These are phyloP conservation scores for Nixonia krombeini DNA, from an alignment of 1,140 invertebrate genomes.

Conservation along the genomic window DNA sequence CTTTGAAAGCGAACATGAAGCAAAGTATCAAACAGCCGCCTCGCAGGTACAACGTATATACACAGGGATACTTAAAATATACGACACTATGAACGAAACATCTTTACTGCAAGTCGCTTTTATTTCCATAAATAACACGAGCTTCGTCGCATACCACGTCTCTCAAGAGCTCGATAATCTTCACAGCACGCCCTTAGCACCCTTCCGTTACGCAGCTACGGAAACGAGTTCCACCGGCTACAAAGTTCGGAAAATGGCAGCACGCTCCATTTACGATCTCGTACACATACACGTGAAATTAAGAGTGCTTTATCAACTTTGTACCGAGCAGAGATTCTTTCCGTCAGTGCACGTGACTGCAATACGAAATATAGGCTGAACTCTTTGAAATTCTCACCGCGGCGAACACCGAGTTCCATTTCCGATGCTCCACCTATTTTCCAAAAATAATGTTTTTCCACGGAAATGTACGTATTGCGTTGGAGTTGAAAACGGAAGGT, in stretches of 20 bases:
- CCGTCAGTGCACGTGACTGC: slow-evolving; percentile 6
- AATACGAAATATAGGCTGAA: no score
- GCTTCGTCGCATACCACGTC: slow-evolving; percentile 20
- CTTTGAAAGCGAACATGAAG: no score
- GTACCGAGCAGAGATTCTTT: slow-evolving; percentile 11
- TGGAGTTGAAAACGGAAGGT: no score
- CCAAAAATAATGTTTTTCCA: background rate
- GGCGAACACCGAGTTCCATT: background rate
- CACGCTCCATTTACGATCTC: background rate
- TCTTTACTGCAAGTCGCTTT: slow-evolving; percentile 38
- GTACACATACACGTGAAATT: slow-evolving; percentile 14
- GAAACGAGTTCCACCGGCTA: slow-evolving; percentile 21
- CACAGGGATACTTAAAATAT: slow-evolving; percentile 39
- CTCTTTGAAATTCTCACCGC: background rate
- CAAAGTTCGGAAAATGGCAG: slow-evolving; percentile 17
- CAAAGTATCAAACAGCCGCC: slow-evolving; percentile 40
- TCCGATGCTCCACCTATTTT: background rate
- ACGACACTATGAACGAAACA: slow-evolving; percentile 43
- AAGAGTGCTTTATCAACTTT: slow-evolving; percentile 33
- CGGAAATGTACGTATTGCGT: no score
- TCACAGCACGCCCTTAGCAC: slow-evolving; percentile 17
- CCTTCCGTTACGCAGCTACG: slow-evolving; percentile 17
- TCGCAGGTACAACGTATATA: slow-evolving; percentile 32
- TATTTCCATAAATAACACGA: slow-evolving; percentile 42
- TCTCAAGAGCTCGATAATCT: slow-evolving; percentile 36